Conservation (phyloP, 2,113 vertebrate species). For the Lampris megalopsis region DNA sequence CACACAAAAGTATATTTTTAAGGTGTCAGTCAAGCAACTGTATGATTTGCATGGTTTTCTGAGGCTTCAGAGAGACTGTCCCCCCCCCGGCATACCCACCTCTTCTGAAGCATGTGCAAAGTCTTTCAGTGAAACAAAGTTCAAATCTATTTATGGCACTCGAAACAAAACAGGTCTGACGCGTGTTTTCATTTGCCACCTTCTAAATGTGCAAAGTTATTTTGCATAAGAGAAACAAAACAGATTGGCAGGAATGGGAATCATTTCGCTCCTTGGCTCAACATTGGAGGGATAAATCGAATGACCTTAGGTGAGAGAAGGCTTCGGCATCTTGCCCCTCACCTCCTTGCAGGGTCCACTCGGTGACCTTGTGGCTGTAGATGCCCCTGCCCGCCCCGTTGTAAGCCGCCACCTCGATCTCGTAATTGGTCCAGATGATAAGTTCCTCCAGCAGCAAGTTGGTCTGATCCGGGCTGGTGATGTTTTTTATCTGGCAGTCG, state of each 20-base stretch:
- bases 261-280: background rate
- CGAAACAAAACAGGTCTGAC: too few relatives aligned
- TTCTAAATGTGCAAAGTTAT: too few relatives aligned
- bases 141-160: too few relatives aligned
- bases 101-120: constrained; percentile 11
- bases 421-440: constrained; percentile 99
- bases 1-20: too few relatives aligned
- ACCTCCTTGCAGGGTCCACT: constrained; percentile 99
- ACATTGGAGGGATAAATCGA: background rate
- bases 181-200: too few relatives aligned
- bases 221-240: background rate
- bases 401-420: constrained; percentile 97
- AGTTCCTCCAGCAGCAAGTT: constrained; percentile 96
- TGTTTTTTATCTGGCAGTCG: constrained; percentile 98
- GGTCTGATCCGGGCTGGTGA: constrained; percentile 91
- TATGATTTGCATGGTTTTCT: background rate
- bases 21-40: too few relatives aligned
- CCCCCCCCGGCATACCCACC: constrained; percentile 1
- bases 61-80: background rate
- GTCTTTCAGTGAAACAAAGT: background rate
- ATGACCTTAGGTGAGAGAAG: background rate
- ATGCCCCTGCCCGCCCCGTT: constrained; percentile 93
- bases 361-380: constrained; percentile 95
- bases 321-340: constrained; percentile 15
- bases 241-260: constrained; percentile 15